A percentile compares a stretch with the other conserved stretches of the same genome.
Conservation (phyloP, 2,888 invertebrate species). For the Troilus luridus region DNA sequence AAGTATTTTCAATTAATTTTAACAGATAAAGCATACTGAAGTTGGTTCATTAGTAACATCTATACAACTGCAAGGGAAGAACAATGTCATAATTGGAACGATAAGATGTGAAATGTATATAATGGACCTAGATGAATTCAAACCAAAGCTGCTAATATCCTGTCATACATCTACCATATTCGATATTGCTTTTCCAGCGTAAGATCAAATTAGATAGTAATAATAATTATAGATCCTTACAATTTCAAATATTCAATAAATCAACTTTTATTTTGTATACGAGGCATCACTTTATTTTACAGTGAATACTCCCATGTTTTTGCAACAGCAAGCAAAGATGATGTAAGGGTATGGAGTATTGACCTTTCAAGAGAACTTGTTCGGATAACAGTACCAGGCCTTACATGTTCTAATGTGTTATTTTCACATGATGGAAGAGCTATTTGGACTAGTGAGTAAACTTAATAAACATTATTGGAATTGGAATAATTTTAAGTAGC, state of each 20-base stretch:
- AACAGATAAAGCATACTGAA: constrained; percentile 73
- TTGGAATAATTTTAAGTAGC: neutral
- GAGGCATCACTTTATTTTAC: constrained; percentile 64
- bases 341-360: constrained; percentile 89
- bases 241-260: neutral
- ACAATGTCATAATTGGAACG: constrained; percentile 83
- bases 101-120: constrained; percentile 85
- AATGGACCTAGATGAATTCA: constrained; percentile 79
- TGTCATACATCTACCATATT: constrained; percentile 87
- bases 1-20: neutral
- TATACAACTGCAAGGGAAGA: constrained; percentile 75
- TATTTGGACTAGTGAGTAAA: constrained; percentile 78
- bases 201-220: constrained; percentile 67
- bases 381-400: constrained; percentile 89
- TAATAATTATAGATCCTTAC: neutral
- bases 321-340: constrained; percentile 88
- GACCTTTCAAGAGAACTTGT: constrained; percentile 83
- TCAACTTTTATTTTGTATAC: neutral
- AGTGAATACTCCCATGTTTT: constrained; percentile 88
- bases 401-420: constrained; percentile 83
- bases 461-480: neutral
- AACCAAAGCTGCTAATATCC: constrained; percentile 80
- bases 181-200: constrained; percentile 88
- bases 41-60: constrained; percentile 78
- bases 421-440: constrained; percentile 86